Base-by-base conservation (phyloP, 2,888 invertebrate genomes). In the Dromius quadrimaculatus region DNA sequence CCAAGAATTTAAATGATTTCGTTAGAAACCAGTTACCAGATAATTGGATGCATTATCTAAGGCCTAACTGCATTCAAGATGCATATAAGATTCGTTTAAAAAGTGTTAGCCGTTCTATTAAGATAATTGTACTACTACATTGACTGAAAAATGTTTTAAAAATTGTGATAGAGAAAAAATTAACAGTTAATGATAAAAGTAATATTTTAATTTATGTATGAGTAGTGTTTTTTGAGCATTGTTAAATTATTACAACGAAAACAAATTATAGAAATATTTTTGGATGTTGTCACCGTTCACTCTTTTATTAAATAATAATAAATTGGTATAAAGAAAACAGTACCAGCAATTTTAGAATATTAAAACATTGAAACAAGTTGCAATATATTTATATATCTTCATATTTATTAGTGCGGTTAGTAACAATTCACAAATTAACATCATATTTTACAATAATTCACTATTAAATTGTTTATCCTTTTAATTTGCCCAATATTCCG, bases 401-500 rank as follows among this genome's bases (percentile, higher is more conserved):
- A n/a, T n/a, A n/a, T n/a, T n/a, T n/a, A n/a, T n/a, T n/a, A n/a
- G n/a, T n/a, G n/a, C n/a, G n/a, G n/a, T n/a, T n/a, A n/a, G n/a
- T n/a, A n/a, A n/a, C n/a, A n/a, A n/a, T n/a, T n/a, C n/a, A n/a
- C n/a, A n/a, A n/a, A n/a, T n/a, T n/a, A n/a, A n/a, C n/a, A n/a
- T n/a, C n/a, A n/a, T n/a, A n/a, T n/a, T n/a, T n/a, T n/a, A n/a
- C n/a, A n/a, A n/a, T 32, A 32, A 32, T 32, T 8, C 8, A 8
- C 8, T 5, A 8, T 32, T 32, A n/a, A 8, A 9, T n/a, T n/a
- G n/a, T 45, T 17, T 77, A 70, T 76, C 73, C 75, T 77, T 77
- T 75, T 77, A 78, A 79, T 3, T 13, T 13, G n/a, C 28, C 28
- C 28, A 5, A 5, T 3, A 3, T 15, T 79, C 79, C 77, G 78